Evolutionary conservation across 2,888 invertebrate species (phyloP), one percentile per base, ranked within the genome.

Genomic region (Platycheirus albimanus): DNA sequence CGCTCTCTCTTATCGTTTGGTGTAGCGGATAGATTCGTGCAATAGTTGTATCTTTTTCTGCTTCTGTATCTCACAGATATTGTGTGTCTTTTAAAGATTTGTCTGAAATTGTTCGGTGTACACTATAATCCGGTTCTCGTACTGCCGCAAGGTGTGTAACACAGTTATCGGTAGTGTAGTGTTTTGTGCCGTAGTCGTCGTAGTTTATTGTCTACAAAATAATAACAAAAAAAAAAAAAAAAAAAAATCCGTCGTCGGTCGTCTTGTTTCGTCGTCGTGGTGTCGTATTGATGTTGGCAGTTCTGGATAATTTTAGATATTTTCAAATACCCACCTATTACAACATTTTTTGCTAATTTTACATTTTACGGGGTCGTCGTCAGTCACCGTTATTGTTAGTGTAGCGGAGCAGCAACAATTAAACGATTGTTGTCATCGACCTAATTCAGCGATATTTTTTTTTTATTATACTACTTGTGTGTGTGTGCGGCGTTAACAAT

Each of bases 61-160:
- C 43, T 66, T 66, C 63, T 70, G 58, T 70, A 71, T 81, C 70
- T 70, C 13, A 80, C 58, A 47, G 71, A 81, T 67, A 76, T 24
- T 43, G 36, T 80, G 51, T 64, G 10, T 41, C 38, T 49, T 66
- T 71, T 52, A 67, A 66, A 81, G 76, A 76, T 71, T 76, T 71
- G 61, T 64, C 47, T 71, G 54, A 67, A 81, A 81, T 81, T 54
- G 71, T 67, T 81, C 58, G 28, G 64, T 75, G 66, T 75, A 54
- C 56, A 74, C 52, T 17, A 72, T 69, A 83, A 83, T 83, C 83
- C 83, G 83, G 78, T 83, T 83, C 67, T 83, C 58, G 74, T 77
- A 58, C 72, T 64, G 83, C 74, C 78, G 78, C 83, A 83, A 83
- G 76, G 83, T 83, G 83, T 83, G 77, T 83, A 74, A 74, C 83